phyloP scores from a whole-genome alignment of 2,113 vertebrate genomes.

The Paramisgurnus dabryanus region DNA sequence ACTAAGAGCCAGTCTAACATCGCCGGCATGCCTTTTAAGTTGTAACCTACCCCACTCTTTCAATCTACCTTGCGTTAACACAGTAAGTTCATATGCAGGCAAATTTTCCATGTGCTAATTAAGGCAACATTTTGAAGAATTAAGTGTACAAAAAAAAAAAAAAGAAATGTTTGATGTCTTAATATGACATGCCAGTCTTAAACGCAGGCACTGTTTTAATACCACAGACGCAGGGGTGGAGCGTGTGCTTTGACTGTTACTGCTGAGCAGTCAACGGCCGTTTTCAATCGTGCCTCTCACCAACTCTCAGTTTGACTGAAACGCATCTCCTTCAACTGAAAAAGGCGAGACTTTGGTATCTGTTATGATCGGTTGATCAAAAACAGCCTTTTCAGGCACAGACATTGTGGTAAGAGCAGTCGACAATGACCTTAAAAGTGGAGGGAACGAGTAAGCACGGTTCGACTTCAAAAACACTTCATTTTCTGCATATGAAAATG shows the following conservation, averaged over 20 bases:
- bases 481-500: constrained; percentile 44
- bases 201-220: constrained; percentile 5
- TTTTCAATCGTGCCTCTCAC: constrained; percentile 72
- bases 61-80: background rate
- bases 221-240: constrained; percentile 32
- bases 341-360: constrained; percentile 54
- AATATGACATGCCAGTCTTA: background rate
- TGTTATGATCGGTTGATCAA: constrained; percentile 64
- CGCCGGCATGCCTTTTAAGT: constrained; percentile 27
- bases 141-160: constrained; percentile 32
- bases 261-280: constrained; percentile 74
- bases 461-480: constrained; percentile 63
- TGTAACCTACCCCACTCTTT: constrained; percentile 23
- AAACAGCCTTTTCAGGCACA: constrained; percentile 61
- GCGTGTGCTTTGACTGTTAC: constrained; percentile 59
- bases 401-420: constrained; percentile 47
- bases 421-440: constrained; percentile 42
- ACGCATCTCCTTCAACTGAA: constrained; percentile 52
- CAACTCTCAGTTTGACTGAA: constrained; percentile 70
- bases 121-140: constrained; percentile 32
- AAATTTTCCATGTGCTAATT: constrained; percentile 20
- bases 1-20: background rate
- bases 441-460: constrained; percentile 25
- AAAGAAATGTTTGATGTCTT: constrained; percentile 42
- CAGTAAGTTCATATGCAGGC: constrained; percentile 10